Conservation (phyloP, 1,140 invertebrate genomes). For the Pomacea maculata region DNA sequence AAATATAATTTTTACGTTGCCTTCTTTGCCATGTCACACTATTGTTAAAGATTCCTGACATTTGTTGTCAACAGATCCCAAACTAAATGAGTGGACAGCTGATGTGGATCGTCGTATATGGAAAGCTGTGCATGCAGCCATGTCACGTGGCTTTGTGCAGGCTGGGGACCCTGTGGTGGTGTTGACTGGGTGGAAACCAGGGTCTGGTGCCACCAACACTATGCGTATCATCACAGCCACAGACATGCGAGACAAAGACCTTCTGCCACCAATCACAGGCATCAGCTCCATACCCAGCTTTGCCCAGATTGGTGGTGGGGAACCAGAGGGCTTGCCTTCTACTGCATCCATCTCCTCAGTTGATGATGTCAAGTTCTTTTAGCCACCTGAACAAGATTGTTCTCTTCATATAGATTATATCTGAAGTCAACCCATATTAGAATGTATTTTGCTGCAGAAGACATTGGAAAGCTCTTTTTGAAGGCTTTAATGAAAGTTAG, state of each 20-base stretch:
- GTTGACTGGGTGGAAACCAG: conserved; percentile 92
- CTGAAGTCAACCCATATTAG: no score
- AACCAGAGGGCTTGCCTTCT: not conserved
- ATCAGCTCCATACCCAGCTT: conserved; percentile 47
- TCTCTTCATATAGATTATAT: no score
- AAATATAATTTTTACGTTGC: not conserved
- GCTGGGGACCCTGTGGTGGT: conserved; percentile 89
- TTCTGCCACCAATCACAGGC: conserved; percentile 46
- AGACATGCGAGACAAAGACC: conserved; percentile 33
- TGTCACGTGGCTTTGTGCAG: conserved; percentile 85
- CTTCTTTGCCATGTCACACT: not conserved
- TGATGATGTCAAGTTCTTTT: conserved; percentile 35
- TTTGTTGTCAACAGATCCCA: conserved; percentile 32
- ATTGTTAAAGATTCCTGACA: not conserved
- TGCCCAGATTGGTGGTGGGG: conserved; percentile 11
- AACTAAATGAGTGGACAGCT: conserved; percentile 81
- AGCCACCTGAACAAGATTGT: not conserved
- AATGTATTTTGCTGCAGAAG: no score
- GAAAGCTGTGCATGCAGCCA: conserved; percentile 87
- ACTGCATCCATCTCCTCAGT: not conserved
- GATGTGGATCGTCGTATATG: conserved; percentile 95
- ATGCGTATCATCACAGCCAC: conserved; percentile 88
- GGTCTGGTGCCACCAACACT: conserved; percentile 96
- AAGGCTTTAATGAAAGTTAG: no score
- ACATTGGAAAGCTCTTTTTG: no score